Conservation (phyloP, 2,113 vertebrate genomes). For the Clarias macrocephalus region DNA sequence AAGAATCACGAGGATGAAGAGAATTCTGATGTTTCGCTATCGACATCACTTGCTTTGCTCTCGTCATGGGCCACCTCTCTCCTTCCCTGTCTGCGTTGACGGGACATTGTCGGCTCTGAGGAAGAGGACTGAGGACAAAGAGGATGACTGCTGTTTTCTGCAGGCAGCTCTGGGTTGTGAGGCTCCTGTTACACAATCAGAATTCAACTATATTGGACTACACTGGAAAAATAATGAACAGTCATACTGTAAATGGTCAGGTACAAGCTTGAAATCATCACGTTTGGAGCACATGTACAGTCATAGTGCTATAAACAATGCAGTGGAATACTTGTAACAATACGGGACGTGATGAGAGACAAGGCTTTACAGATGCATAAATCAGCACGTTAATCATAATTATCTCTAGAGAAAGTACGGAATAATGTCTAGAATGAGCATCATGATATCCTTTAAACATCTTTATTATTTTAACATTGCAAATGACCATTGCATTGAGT, state of each 20-base stretch:
- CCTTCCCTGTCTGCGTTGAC: conserved; percentile 68
- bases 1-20: background rate
- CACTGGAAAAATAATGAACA: background rate
- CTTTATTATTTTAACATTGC: background rate
- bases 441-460: background rate
- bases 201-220: background rate
- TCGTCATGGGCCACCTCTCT: conserved; percentile 56
- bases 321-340: background rate
- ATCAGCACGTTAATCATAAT: background rate
- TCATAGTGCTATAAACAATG: background rate
- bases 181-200: conserved; percentile 64
- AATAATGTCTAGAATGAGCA: background rate
- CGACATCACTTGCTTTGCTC: conserved; percentile 54
- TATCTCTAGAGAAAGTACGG: background rate
- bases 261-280: background rate
- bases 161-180: conserved; percentile 38
- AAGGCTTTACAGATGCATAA: background rate
- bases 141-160: conserved; percentile 13
- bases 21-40: background rate
- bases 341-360: background rate
- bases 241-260: background rate
- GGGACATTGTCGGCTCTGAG: conserved; percentile 73
- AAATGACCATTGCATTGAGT: background rate
- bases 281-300: background rate
- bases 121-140: conserved; percentile 63